Percentiles rank a stretch among this genome's conserved stretches.
phyloP scores from a whole-genome alignment of 2,888 invertebrate genomes.

The Tetranychus piercei region DNA sequence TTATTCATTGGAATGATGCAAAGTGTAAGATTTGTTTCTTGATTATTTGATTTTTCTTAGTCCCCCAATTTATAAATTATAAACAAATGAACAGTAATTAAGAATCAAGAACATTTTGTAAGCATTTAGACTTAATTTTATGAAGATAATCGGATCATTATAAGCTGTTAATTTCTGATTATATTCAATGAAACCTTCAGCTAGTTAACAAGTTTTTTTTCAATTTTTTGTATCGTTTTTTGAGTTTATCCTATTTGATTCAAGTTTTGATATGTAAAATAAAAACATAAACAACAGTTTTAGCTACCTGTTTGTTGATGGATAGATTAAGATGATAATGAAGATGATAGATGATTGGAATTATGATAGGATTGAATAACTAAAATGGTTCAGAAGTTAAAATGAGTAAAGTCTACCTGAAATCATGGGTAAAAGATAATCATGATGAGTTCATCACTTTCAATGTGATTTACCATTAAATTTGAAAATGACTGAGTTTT shows the following conservation, averaged over 20 bases:
- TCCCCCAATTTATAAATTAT: not conserved
- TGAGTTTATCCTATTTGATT: not conserved
- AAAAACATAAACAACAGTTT: not conserved
- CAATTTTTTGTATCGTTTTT: not conserved
- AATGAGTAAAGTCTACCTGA: not conserved
- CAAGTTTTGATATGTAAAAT: not conserved
- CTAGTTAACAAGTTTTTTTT: not conserved
- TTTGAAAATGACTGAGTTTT: not conserved
- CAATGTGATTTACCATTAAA: not conserved
- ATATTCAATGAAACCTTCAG: not conserved
- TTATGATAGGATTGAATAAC: not conserved
- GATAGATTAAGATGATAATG: not conserved
- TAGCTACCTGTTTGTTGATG: not conserved
- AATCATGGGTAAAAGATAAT: not conserved
- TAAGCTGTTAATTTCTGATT: not conserved
- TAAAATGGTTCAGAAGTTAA: not conserved
- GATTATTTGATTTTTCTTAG: not conserved
- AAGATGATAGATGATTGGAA: not conserved
- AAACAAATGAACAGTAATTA: not conserved
- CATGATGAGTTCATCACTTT: not conserved
- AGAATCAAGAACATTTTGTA: not conserved
- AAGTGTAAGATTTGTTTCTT: not conserved
- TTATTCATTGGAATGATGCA: not conserved
- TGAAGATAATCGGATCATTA: not conserved
- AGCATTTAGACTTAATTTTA: not conserved